Evolutionary conservation across 2,113 vertebrate genomes (phyloP), one percentile per base, ranked within the genome.

Genomic region (Gymnorhina tibicen): DNA sequence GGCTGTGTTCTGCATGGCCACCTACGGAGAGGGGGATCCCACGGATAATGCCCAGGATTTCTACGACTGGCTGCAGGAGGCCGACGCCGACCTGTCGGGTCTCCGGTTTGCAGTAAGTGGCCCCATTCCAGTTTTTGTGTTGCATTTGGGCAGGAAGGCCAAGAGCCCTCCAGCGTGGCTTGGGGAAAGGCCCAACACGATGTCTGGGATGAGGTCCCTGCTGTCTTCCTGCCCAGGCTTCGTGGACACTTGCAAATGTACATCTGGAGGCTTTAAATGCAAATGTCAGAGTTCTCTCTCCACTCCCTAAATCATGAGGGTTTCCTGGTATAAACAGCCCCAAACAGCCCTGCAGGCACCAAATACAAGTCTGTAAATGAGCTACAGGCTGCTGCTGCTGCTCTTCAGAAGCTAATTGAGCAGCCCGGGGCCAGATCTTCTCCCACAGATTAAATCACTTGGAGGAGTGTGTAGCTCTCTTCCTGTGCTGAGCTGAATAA

Each of bases 41-140:
- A 99, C 99, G 0, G 99, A 99, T 91, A 99, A 99, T 0, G 99
- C 99, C 58, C 99, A 99, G 93, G 99, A 99, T 96, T 99, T 99
- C 97, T 99, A 99, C 0, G 99, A 99, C 95, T 99, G 99, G 99
- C 97, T 99, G 60, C 99, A 99, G 95, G 99, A 99, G 96, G 97
- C 98, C 0, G 98, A 99, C 0, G 75, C 97, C 8, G 97, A 99
- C 87, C 97, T 99, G 28, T 97, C 98, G 0, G 99, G 99, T 37
- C 97, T 99, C 47, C 99, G 98, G 21, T 99, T 95, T 52, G 98
- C 99, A 16, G 99, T 99, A 94, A 99, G 99, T 98, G n/a, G 10
- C 39, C 59, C 44, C 1, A 0, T 62, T 52, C 39, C 50, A 23
- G 14, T n/a, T 73, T 27, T 50, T 30, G 8, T 32, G 19, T 11